Percentiles rank a stretch among this genome's conserved stretches.
These are phyloP conservation scores for Chloroclystis v-ata DNA, from an alignment of 2,888 invertebrate species.

Conservation along the genomic window DNA sequence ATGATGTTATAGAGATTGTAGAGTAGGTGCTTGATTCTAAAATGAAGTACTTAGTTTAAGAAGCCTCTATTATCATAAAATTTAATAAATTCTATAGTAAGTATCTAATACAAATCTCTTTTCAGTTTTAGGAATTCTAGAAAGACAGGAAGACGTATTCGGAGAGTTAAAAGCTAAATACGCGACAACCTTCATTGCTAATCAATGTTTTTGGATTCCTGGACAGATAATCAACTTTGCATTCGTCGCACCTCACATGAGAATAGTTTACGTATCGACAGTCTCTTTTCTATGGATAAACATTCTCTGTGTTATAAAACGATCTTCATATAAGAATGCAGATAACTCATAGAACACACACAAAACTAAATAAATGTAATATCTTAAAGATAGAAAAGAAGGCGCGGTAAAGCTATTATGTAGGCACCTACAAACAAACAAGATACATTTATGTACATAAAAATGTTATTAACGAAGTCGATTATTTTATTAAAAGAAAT, in stretches of 20 bases:
- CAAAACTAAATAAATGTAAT: neutral
- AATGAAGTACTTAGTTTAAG: too few relatives aligned
- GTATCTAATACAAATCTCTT: too few relatives aligned
- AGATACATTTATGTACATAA: too few relatives aligned
- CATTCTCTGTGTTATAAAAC: slow-evolving; percentile 88
- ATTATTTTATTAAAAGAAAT: too few relatives aligned
- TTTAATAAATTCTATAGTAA: too few relatives aligned
- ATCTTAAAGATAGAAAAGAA: too few relatives aligned
- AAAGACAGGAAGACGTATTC: slow-evolving; percentile 82
- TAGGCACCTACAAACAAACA: too few relatives aligned
- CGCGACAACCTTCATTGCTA: slow-evolving; percentile 82
- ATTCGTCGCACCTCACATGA: slow-evolving; percentile 82
- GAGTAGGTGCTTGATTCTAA: too few relatives aligned
- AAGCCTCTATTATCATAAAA: too few relatives aligned
- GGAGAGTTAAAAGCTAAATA: slow-evolving; percentile 85
- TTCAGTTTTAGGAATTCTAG: slow-evolving; percentile 86
- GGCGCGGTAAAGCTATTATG: too few relatives aligned
- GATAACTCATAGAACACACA: neutral
- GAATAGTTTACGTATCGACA: slow-evolving; percentile 87
- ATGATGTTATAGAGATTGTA: too few relatives aligned
- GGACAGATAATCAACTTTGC: slow-evolving; percentile 88
- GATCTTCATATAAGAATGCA: slow-evolving; percentile 56
- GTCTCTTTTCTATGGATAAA: slow-evolving; percentile 91
- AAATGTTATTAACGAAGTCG: too few relatives aligned
- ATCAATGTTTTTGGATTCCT: slow-evolving; percentile 91